These are phyloP conservation scores for Chaitophorus viminalis DNA, from an alignment of 2,888 invertebrate species.

Conservation along the genomic window DNA sequence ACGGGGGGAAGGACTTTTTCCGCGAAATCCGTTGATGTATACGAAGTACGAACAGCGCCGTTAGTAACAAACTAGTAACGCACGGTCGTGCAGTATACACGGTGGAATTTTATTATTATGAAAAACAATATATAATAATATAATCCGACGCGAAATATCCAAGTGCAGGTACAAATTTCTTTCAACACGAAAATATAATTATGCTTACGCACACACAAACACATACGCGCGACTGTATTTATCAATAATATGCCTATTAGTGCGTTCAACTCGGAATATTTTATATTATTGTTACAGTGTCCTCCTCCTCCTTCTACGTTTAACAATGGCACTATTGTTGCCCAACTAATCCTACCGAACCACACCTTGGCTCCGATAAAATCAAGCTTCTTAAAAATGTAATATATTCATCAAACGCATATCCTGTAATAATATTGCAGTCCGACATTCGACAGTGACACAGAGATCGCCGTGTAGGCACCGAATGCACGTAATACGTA, in stretches of 20 bases:
- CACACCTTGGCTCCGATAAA: neutral
- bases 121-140: neutral
- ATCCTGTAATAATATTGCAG: neutral
- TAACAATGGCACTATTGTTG: conserved; percentile 29
- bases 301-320: neutral
- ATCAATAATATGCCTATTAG: conserved; percentile 15
- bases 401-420: conserved; percentile 23
- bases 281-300: neutral
- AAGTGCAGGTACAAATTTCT: no score
- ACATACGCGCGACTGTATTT: neutral
- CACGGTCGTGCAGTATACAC: no score
- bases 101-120: conserved; percentile 19
- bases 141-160: neutral
- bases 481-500: neutral
- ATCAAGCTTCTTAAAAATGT: conserved; percentile 16
- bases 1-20: no score
- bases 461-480: no score
- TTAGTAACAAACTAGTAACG: no score
- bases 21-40: no score
- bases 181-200: neutral
- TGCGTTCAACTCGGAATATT: neutral
- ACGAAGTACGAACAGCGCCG: no score
- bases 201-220: neutral
- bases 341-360: conserved; percentile 15
- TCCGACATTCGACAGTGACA: neutral